Evolutionary conservation across 2,888 invertebrate genomes (phyloP), one percentile per base, ranked within the genome.

Genomic region (Cotesia congregata): DNA sequence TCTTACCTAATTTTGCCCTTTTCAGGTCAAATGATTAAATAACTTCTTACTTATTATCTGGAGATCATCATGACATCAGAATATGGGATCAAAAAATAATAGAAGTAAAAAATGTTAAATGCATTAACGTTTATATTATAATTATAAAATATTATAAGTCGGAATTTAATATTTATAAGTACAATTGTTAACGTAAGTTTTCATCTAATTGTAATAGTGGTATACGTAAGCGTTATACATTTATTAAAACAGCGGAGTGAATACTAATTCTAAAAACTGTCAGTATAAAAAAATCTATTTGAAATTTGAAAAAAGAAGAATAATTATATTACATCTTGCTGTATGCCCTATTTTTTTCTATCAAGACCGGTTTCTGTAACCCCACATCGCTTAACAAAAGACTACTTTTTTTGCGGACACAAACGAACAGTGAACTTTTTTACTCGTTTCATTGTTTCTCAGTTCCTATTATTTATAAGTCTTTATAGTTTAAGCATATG

Each of bases 401-500:
- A 50, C 50, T 50, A 50, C 50, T 50, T 50, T 50, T 50, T 50
- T 50, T 50, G 50, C 50, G 4, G 50, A 50, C 50, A 12, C 50
- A 50, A 50, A 9, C 50, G 50, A 50, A 50, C 50, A 50, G 50
- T 4, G 50, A 50, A 50, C 12, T 50, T 50, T 50, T 50, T 50
- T 50, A 50, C 12, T 50, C 7, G 50, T 50, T 50, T 50, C 50
- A 50, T 50, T 50, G 50, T 50, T 50, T 50, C 50, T 50, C 9
- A 50, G 9, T 50, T 50, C 12, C 50, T 50, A 50, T 50, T 50
- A 50, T 50, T 50, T 50, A 50, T 50, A 50, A 50, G 50, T 50
- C 50, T 50, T 50, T 50, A 50, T 50, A 50, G 50, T 50, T 50
- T 50, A 50, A 50, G 50, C 50, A 50, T 50, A 50, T 50, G 50